Evolutionary conservation across 2,797 vertebrate genomes (phyloP).

Genomic region (Oreortyx pictus): DNA sequence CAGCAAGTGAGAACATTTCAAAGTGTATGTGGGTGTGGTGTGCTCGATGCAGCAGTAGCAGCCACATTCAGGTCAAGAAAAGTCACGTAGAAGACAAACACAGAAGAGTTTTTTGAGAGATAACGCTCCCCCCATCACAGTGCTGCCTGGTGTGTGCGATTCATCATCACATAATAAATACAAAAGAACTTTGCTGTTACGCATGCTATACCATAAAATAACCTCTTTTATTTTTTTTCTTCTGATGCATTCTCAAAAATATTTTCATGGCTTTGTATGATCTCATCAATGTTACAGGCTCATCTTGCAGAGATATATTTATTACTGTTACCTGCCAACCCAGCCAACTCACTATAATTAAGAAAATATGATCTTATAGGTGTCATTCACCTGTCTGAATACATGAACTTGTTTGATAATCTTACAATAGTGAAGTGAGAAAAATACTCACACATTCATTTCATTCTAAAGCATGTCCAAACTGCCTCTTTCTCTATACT

Average conservation of each 20-base stretch:
- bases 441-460: not conserved
- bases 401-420: not conserved
- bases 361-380: not conserved
- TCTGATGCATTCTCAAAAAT: not conserved
- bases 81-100: not conserved
- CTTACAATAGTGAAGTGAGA: not conserved
- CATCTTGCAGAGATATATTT: not conserved
- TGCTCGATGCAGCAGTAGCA: not conserved
- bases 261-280: not conserved
- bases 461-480: not conserved
- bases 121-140: not conserved
- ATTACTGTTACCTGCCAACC: not conserved
- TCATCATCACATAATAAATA: conserved; percentile 10
- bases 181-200: not conserved
- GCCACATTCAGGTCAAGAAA: not conserved
- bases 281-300: not conserved
- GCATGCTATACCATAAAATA: not conserved
- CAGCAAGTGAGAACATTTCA: not conserved
- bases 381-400: not conserved
- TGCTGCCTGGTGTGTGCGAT: not conserved
- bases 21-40: not conserved
- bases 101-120: not conserved
- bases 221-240: not conserved
- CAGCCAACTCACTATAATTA: not conserved
- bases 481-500: not conserved